Percentiles rank a stretch among this genome's conserved stretches.
Conservation (phyloP, 2,888 invertebrate genomes). For the Platycnemis pennipes region DNA sequence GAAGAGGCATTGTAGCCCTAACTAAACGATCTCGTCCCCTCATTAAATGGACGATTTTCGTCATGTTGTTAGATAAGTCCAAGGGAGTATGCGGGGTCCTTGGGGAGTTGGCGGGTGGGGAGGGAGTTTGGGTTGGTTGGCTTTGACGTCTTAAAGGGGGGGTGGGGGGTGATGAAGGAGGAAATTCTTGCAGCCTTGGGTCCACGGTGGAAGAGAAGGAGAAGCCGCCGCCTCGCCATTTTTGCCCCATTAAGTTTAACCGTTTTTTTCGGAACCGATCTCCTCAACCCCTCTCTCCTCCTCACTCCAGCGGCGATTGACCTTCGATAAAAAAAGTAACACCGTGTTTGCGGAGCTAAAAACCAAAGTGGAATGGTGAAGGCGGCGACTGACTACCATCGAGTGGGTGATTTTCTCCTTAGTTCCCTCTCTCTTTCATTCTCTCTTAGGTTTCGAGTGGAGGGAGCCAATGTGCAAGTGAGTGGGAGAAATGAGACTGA, state of each 20-base stretch:
- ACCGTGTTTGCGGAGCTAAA: constrained; percentile 46
- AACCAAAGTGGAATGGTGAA: background rate
- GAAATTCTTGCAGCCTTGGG: background rate
- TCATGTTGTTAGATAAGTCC: constrained; percentile 57
- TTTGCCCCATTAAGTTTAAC: constrained; percentile 25
- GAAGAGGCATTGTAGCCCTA: background rate
- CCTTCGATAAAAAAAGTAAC: constrained; percentile 38
- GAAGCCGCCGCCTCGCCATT: constrained; percentile 38
- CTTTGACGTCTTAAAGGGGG: background rate
- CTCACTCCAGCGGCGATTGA: constrained; percentile 6
- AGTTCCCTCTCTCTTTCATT: background rate
- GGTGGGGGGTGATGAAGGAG: background rate
- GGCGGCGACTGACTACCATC: background rate
- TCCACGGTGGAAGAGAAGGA: background rate
- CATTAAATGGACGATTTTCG: constrained; percentile 65
- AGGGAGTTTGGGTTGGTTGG: background rate
- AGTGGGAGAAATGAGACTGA: no score
- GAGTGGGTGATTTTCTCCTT: background rate
- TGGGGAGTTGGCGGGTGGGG: background rate
- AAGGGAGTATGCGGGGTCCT: background rate
- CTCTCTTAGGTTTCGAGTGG: background rate
- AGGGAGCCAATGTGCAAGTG: no score
- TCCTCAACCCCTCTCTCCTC: background rate
- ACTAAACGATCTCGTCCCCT: constrained; percentile 66
- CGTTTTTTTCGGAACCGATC: constrained; percentile 16